Conservation (phyloP, 1,140 invertebrate genomes). For the Pogonomyrmex barbatus region DNA sequence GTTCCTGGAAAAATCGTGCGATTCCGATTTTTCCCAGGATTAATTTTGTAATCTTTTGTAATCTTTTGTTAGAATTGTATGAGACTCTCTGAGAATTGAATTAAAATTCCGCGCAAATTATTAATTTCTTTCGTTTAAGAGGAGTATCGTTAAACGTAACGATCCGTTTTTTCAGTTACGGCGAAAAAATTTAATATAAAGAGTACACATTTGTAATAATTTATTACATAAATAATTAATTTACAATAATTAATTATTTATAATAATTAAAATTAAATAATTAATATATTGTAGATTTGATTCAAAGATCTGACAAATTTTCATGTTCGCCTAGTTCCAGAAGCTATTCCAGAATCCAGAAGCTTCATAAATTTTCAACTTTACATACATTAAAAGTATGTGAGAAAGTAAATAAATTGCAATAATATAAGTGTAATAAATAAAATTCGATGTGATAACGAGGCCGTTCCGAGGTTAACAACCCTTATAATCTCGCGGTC, state of each 20-base stretch:
- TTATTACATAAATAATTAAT: neutral
- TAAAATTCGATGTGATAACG: neutral
- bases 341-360: too few relatives aligned
- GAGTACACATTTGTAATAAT: neutral
- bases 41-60: conserved; percentile 48
- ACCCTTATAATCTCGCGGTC: conserved; percentile 28
- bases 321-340: neutral
- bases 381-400: neutral
- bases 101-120: conserved; percentile 29
- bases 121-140: conserved; percentile 28
- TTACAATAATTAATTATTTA: neutral
- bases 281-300: neutral
- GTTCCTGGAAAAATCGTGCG: conserved; percentile 44
- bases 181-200: neutral
- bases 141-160: neutral
- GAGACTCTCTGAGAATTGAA: conserved; percentile 35
- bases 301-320: neutral
- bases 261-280: neutral
- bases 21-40: conserved; percentile 36
- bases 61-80: conserved; percentile 41
- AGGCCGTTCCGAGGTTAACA: conserved; percentile 29
- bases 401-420: neutral
- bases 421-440: neutral
- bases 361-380: neutral
- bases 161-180: neutral